phyloP scores from a whole-genome alignment of 2,113 vertebrate species.

The Antigone vipio region DNA sequence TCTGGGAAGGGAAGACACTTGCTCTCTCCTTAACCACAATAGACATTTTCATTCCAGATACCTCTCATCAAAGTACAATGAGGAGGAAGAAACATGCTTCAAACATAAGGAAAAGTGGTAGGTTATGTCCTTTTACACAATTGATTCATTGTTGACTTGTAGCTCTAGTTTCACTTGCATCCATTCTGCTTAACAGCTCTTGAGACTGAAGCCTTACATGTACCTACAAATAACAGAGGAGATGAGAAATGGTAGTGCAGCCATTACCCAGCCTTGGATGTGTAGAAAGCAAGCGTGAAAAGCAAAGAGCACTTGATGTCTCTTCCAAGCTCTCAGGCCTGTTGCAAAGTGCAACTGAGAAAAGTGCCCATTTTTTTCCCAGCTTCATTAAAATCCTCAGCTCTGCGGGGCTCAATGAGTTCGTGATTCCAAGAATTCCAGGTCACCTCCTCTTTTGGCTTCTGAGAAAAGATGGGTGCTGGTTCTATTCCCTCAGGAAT shows the following conservation, averaged over 20 bases:
- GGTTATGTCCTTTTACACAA: neutral
- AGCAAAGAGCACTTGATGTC: neutral
- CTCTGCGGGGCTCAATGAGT: neutral
- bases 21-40: neutral
- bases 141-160: fast-evolving
- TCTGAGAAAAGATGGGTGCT: neutral
- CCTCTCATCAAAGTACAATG: neutral
- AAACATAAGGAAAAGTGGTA: no score
- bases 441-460: neutral
- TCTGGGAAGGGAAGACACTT: neutral
- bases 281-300: neutral
- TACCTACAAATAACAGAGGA: neutral
- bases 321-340: neutral
- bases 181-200: neutral
- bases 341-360: neutral
- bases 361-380: neutral
- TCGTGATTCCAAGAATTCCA: neutral
- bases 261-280: no score
- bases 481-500: neutral
- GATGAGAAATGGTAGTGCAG: neutral
- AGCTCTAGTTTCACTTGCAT: neutral
- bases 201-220: neutral
- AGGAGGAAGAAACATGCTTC: neutral
- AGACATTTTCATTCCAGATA: neutral
- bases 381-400: neutral